Evolutionary conservation across 2,797 vertebrate species (phyloP).

Genomic region (Martes flavigula): DNA sequence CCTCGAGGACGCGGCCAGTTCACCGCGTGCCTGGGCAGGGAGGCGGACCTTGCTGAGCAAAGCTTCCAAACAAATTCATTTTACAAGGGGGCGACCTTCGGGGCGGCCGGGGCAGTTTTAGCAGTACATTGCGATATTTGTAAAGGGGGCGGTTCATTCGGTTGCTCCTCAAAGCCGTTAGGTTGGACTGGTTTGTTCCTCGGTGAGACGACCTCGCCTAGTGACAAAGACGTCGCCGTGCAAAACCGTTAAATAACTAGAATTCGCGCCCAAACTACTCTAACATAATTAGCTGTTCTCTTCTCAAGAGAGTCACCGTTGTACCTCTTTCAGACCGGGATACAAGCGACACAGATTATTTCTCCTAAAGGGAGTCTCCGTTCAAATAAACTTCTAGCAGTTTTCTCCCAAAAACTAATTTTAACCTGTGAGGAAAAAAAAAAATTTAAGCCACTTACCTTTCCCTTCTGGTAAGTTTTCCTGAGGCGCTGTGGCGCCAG

Average conservation of each 20-base stretch:
- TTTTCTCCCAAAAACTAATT: background rate
- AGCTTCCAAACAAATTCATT: background rate
- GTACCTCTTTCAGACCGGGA: background rate
- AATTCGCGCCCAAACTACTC: background rate
- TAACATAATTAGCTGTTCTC: background rate
- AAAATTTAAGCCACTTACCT: background rate
- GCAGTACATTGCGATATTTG: background rate
- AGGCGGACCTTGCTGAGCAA: background rate
- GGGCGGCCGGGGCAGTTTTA: background rate
- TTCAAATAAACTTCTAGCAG: background rate
- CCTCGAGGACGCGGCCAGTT: background rate
- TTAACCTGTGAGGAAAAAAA: accelerated
- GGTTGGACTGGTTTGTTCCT: background rate
- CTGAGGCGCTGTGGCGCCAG: background rate
- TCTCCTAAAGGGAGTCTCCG: background rate
- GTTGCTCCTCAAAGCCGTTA: background rate
- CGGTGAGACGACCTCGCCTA: background rate
- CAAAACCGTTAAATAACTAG: background rate
- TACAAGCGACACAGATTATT: background rate
- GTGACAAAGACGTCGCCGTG: background rate
- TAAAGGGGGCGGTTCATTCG: background rate
- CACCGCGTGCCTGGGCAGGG: accelerated
- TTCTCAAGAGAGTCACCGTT: background rate
- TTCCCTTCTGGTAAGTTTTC: background rate
- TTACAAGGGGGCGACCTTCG: background rate